Evolutionary conservation across 1,140 invertebrate species (phyloP).

Genomic region (Heliconius hermathena): DNA sequence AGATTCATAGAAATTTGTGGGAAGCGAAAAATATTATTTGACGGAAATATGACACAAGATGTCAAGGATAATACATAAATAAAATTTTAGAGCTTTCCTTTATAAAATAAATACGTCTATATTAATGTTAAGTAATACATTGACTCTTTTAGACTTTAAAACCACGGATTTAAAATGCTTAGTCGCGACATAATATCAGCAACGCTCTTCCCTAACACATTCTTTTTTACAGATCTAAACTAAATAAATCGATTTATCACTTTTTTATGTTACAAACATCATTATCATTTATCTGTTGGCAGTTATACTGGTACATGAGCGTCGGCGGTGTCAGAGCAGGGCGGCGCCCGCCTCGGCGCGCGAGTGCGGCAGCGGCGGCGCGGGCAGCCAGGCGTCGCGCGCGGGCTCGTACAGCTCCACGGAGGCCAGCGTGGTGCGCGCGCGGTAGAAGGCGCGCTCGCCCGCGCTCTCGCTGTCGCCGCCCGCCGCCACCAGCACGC

Average conservation of each 20-base stretch:
- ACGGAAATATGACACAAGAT: not conserved
- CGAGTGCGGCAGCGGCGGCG: constrained; percentile 50
- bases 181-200: not conserved
- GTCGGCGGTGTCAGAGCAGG: constrained; percentile 55
- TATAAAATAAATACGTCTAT: not conserved
- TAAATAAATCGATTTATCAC: constrained; percentile 5
- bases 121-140: not conserved
- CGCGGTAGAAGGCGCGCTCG: constrained; percentile 86
- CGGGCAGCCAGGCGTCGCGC: constrained; percentile 87
- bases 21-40: not conserved
- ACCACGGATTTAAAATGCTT: not conserved
- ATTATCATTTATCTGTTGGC: constrained; percentile 10
- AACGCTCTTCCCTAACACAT: not conserved
- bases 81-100: not conserved
- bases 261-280: constrained; percentile 3
- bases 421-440: constrained; percentile 90
- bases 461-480: constrained; percentile 72
- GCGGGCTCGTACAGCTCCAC: constrained; percentile 88
- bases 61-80: not conserved
- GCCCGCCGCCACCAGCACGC: constrained; percentile 84
- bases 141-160: not conserved
- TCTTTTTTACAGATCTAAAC: not conserved
- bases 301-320: not conserved
- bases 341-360: constrained; percentile 64
- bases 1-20: not conserved